phyloP scores from a whole-genome alignment of 2,797 vertebrate species.

The Trachurus trachurus region DNA sequence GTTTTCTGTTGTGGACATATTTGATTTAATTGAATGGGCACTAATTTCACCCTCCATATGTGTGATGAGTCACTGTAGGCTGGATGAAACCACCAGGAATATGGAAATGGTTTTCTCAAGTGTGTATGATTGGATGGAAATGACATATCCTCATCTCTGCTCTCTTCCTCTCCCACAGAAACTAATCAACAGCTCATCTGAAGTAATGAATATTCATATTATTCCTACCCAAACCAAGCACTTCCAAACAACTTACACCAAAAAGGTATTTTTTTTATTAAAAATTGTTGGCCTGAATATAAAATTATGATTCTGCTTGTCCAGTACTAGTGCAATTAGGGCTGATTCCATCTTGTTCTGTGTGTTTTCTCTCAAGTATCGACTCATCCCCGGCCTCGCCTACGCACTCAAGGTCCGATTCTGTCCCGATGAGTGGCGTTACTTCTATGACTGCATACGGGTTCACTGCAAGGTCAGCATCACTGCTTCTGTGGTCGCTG shows the following conservation, averaged over 20 bases:
- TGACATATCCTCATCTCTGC: constrained; percentile 27
- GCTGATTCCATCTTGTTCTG: constrained; percentile 17
- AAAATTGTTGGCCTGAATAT: constrained; percentile 35
- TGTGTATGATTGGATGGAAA: constrained; percentile 50
- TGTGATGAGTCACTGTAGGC: constrained; percentile 30
- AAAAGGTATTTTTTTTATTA: constrained; percentile 85
- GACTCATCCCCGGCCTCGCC: constrained; percentile 92
- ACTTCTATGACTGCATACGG: constrained; percentile 93
- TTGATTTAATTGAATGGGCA: constrained; percentile 40
- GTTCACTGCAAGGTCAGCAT: constrained; percentile 91
- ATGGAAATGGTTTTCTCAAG: constrained; percentile 55
- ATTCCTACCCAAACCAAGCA: constrained; percentile 92
- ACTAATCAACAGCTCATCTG: constrained; percentile 91
- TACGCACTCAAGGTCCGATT: constrained; percentile 88
- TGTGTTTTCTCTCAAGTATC: constrained; percentile 81
- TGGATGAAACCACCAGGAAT: constrained; percentile 35
- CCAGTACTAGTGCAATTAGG: constrained; percentile 19
- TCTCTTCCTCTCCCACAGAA: constrained; percentile 83
- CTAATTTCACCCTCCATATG: constrained; percentile 44
- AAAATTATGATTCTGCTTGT: constrained; percentile 14
- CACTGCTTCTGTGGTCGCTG: neutral
- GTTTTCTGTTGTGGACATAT: constrained; percentile 2
- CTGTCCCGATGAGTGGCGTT: constrained; percentile 93
- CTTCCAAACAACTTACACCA: constrained; percentile 92
- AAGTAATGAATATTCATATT: constrained; percentile 88